Evolutionary conservation across 2,113 vertebrate species (phyloP), one percentile per base, ranked within the genome.

Genomic region (Dascyllus trimaculatus): DNA sequence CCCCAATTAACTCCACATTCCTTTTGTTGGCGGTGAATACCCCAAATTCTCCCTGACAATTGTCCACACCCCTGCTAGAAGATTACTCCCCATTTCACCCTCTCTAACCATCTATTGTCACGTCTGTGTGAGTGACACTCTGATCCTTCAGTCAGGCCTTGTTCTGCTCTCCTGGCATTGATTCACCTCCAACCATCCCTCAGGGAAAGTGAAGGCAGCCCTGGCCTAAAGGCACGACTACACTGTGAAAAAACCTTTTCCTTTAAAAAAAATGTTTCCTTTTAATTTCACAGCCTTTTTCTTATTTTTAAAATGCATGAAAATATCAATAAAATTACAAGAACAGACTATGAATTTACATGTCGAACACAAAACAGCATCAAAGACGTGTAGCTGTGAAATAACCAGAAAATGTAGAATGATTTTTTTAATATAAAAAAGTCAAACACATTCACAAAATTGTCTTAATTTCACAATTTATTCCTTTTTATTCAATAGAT

Each of bases 41-140:
- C 78, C 49, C 19, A 0, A 85, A 86, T 89, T 57, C 80, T 65
- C 69, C 60, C 25, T 67, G 72, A 79, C 82, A 80, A 80, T 82
- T 78, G 57, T 26, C 80, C 70, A 73, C 66, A 81, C 60, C 57
- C 35, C 62, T 21, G 61, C 24, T 54, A 4, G 66, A 66, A 57
- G 72, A 88, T 80, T 70, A 83, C 17, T 61, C 77, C 51, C 21
- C 19, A 14, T 60, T 70, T 67, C 26, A 13, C 32, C 73, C 40
- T 83, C 72, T 70, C 54, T 67, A 74, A 63, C 52, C 71, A 45
- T 75, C 81, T 69, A 76, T 91, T 92, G 86, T 90, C 88, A 87
- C 78, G 70, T 70, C 19, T 17, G 79, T 88, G 91, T 81, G 80
- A 90, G 57, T 73, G 81, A 89, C 91, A 85, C 86, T 84, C 64